Base-by-base conservation (phyloP, 1,140 invertebrate genomes). In the Ericerus pela region DNA sequence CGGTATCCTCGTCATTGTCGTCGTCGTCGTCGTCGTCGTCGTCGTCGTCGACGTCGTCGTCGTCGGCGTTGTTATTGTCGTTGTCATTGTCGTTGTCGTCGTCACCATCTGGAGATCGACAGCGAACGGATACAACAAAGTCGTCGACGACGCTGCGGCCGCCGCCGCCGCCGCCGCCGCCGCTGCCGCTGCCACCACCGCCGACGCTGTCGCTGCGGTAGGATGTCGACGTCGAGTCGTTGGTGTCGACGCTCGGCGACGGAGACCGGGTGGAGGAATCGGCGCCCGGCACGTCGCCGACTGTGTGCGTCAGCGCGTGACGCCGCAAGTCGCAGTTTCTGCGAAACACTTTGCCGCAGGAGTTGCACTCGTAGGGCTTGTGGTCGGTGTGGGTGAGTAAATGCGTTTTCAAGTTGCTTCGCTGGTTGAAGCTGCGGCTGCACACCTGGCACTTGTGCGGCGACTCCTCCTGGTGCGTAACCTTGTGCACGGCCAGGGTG, bases 371-470 rank as follows among this genome's bases (percentile, higher is more conserved):
- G 72, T 93, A 94, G 0, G 90, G 90, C 65, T 94, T 94, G 71
- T 91, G 86, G 64, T 93, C 90, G 8, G 90, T 95, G 69, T 95
- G 92, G 0, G 90, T 95, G 16, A 94, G 75, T n/a, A 93, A 74
- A 70, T 96, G 91, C 0, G 89, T 94, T 67, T 93, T 92, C 37
- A 95, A 73, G 67, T 94, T 93, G 33, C 86, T 90, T 18, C 90
- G 81, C 66, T 94, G 88, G 66, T 91, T 91, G 69, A 93, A 94
- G 59, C 82, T 85, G 47, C 87, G 75, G 56, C 82, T 83, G 70
- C 88, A 93, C 0, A 89, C 86, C 0, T 86, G 88, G 65, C 88
- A 92, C 69, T 91, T 91, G 73, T 92, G 88, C 1, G 88, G 88
- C 0, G 86, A 89, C 65, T 92, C 87, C 66, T 91, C 87, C 81